Percentiles rank a stretch among this genome's conserved stretches.
Evolutionary conservation across 37 sponge, comb jelly and placozoan species (phyloP).

Genomic region (Bolinopsis microptera): DNA sequence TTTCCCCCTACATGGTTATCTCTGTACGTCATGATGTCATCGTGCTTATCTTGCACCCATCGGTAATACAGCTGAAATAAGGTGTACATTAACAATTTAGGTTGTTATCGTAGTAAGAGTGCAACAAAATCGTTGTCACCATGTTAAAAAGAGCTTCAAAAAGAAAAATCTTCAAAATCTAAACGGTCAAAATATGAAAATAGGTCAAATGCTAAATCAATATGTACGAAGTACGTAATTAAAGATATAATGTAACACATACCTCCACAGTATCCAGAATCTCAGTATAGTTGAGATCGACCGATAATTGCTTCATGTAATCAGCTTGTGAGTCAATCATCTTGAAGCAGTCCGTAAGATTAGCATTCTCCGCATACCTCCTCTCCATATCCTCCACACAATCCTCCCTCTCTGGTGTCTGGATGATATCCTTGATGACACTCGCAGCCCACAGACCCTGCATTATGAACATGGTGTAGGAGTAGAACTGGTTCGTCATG

Average conservation of each 20-base stretch:
- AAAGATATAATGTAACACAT: too few relatives aligned
- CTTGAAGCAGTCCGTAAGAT: background rate
- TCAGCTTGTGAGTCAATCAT: conserved; percentile 66
- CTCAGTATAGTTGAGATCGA: too few relatives aligned
- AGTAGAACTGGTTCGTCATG: conserved; percentile 71
- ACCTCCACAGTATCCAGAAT: too few relatives aligned
- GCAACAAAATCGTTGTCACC: too few relatives aligned
- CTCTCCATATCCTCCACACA: conserved; percentile 18
- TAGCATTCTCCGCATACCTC: background rate
- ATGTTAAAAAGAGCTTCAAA: too few relatives aligned
- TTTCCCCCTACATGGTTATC: too few relatives aligned
- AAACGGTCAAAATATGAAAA: too few relatives aligned
- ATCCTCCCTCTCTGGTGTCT: background rate
- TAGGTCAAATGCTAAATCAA: too few relatives aligned
- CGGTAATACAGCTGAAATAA: conserved; percentile 18
- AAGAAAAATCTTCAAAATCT: too few relatives aligned
- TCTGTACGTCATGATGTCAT: conserved; percentile 67
- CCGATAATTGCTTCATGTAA: conserved; percentile 65
- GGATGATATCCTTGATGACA: conserved; percentile 66
- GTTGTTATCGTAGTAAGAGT: too few relatives aligned
- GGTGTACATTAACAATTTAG: too few relatives aligned
- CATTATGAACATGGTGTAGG: conserved; percentile 68
- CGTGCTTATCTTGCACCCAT: conserved; percentile 65
- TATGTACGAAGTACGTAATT: too few relatives aligned
- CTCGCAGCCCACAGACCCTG: conserved; percentile 69